Percentiles rank a stretch among this genome's conserved stretches.
Conservation (phyloP, 2,113 vertebrate species). For the Macrotis lagotis region DNA sequence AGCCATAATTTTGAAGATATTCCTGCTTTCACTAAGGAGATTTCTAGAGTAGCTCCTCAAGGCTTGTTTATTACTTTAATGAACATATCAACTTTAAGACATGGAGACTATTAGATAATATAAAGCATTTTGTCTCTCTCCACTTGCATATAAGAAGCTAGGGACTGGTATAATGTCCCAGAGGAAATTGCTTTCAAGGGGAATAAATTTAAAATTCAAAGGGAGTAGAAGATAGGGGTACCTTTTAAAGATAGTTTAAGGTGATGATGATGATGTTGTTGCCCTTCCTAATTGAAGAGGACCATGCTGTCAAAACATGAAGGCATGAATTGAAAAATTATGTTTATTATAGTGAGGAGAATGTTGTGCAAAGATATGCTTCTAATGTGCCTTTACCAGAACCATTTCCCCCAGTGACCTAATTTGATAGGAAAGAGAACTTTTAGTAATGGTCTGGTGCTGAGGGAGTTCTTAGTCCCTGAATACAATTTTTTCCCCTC, state of each 20-base stretch:
- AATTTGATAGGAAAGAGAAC: no score
- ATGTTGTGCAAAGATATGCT: no score
- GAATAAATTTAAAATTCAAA: not conserved
- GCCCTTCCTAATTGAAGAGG: no score
- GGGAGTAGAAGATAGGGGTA: not conserved
- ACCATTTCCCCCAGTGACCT: no score
- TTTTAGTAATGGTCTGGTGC: no score
- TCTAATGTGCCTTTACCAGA: no score
- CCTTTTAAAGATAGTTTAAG: not conserved
- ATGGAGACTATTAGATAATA: not conserved
- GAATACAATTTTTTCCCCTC: no score
- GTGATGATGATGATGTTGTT: no score
- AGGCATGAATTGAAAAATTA: no score
- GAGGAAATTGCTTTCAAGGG: not conserved
- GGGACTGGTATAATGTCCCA: not conserved
- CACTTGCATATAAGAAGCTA: not conserved
- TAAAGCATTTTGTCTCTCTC: not conserved
- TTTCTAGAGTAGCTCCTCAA: not conserved
- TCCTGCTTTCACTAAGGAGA: not conserved
- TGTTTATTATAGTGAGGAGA: no score
- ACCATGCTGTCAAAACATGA: no score
- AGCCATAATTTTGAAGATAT: not conserved
- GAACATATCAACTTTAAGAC: not conserved
- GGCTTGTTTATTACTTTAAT: not conserved
- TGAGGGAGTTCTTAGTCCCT: no score